Evolutionary conservation across 64 coral and sea anemone species (phyloP), one percentile per base, ranked within the genome.

Genomic region (Montipora capricornis): DNA sequence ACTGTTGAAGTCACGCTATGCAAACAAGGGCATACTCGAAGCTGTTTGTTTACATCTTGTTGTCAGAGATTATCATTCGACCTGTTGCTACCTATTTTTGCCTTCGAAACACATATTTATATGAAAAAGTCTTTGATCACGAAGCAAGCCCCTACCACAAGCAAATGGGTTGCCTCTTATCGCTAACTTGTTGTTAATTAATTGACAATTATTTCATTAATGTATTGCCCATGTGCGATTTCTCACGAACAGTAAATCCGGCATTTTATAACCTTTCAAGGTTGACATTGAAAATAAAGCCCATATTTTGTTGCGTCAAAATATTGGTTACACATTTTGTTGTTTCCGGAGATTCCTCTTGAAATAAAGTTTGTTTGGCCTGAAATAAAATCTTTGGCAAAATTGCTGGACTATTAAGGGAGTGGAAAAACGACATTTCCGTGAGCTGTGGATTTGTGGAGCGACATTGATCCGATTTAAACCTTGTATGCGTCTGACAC

Each of bases 151-250:
- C 77, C 5, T 8, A 12, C 5, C 17, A 5, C 47, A 67, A 68
- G 5, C 68, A 47, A 12, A 68, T 47, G 11, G 8, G 19, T 8
- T n/a, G 2, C 19, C 45, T 64, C 2, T 71, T 49, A 51, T 49
- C 44, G 17, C 6, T 20, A 7, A 11, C 5, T 49, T 86, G 15
- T 71, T 11, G 44, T 47, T 71, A 69, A 86, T 73, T 86, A 48
- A 86, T 73, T 70, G 66, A 5, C 82, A 86, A 86, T 86, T 86
- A 86, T 86, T 49, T 46, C 67, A 70, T 86, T 71, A 71, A 73
- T 20, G 26, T 64, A 49, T 22, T 86, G 19, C 16, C 44, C 49
- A 78, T 49, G 19, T 12, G 8, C 68, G 2, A 19, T 11, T 20
- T 46, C 26, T 71, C 67, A 86, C 82, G 82, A 86, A 86, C 5